Percentiles rank a stretch among this genome's conserved stretches.
Evolutionary conservation across 1,140 invertebrate species (phyloP).

Genomic region (Drosophila rhopaloa): DNA sequence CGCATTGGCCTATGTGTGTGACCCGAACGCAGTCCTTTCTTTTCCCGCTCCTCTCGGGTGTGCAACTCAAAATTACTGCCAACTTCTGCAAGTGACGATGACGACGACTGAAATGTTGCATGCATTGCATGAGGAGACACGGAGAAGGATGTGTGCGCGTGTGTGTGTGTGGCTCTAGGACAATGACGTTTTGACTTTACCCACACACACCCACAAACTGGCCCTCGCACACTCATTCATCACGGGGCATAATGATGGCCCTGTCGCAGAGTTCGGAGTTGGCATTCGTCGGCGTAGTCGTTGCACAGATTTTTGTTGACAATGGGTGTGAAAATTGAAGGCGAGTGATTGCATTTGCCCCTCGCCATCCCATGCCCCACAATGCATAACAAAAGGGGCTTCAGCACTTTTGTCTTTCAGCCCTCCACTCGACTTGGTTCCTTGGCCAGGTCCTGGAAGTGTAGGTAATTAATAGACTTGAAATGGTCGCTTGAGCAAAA

Average conservation of each 20-base stretch:
- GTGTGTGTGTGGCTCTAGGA: conserved; percentile 43
- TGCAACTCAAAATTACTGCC: conserved; percentile 78
- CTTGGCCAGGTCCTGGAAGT: conserved; percentile 36
- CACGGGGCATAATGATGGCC: conserved; percentile 67
- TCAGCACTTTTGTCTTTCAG: conserved; percentile 23
- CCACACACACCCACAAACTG: conserved; percentile 2
- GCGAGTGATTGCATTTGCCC: conserved; percentile 77
- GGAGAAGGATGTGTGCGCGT: conserved; percentile 13
- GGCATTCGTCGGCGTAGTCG: conserved; percentile 42
- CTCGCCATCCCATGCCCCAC: conserved; percentile 21
- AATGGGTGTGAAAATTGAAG: conserved; percentile 82
- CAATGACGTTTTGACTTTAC: conserved; percentile 68
- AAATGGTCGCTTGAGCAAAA: conserved; percentile 77
- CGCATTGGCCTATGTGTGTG: conserved; percentile 58
- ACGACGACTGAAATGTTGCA: conserved; percentile 62
- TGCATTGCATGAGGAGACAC: conserved; percentile 34
- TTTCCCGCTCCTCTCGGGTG: conserved; percentile 32
- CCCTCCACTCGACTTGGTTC: neutral
- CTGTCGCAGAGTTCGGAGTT: conserved; percentile 44
- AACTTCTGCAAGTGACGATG: conserved; percentile 79
- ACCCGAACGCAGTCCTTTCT: conserved; percentile 8
- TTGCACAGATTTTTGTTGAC: conserved; percentile 80
- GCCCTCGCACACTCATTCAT: conserved; percentile 56
- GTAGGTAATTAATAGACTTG: conserved; percentile 82
- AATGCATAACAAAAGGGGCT: conserved; percentile 49